Evolutionary conservation across 1,140 invertebrate genomes (phyloP).

Genomic region (Muscidifurax raptorellus): DNA sequence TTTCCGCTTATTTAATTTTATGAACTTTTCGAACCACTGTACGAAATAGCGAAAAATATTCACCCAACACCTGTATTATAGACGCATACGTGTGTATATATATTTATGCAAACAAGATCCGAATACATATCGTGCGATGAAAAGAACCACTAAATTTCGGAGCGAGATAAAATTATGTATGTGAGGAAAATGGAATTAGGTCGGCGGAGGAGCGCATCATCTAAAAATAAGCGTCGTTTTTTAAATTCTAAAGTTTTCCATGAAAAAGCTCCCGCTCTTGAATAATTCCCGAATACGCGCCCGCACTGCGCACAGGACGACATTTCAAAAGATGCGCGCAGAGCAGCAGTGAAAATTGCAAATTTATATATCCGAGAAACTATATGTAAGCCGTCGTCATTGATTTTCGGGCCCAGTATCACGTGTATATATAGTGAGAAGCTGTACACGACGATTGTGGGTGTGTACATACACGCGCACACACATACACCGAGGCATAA

Average conservation of each 20-base stretch:
- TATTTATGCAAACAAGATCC: background rate
- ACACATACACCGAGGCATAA: background rate
- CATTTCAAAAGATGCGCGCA: background rate
- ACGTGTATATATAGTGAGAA: background rate
- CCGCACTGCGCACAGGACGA: background rate
- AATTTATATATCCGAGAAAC: background rate
- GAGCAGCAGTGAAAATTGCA: background rate
- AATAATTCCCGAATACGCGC: background rate
- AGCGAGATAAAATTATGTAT: background rate
- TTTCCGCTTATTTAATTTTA: background rate
- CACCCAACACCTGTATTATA: background rate
- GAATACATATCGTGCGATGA: background rate
- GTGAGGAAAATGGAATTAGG: background rate
- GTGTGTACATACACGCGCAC: background rate
- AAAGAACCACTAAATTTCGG: background rate
- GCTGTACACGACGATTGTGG: background rate
- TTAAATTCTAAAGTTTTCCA: background rate
- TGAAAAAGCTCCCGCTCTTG: background rate
- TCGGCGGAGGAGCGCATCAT: background rate
- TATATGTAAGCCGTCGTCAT: background rate
- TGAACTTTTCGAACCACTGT: background rate
- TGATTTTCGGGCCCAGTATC: background rate
- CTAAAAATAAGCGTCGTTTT: conserved; percentile 1
- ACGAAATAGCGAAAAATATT: background rate
- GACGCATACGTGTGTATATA: background rate